Evolutionary conservation across 2,888 invertebrate genomes (phyloP).

Genomic region (Melolontha melolontha): DNA sequence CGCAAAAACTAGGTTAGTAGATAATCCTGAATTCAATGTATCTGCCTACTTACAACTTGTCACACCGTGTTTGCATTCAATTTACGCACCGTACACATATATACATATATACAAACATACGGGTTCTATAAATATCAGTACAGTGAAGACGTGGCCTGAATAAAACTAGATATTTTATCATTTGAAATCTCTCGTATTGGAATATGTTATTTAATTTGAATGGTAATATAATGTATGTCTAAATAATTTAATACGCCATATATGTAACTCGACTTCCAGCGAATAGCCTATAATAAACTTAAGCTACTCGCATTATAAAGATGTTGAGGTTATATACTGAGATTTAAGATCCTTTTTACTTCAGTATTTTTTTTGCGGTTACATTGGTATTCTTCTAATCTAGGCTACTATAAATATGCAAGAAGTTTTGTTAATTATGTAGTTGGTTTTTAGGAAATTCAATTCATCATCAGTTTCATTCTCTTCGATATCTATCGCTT

Average conservation of each 20-base stretch:
- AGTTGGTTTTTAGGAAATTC: too few species aligned
- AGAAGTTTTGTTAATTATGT: too few species aligned
- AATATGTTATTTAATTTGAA: slow-evolving; percentile 1
- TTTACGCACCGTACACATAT: slow-evolving; percentile 9
- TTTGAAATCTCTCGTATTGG: slow-evolving; percentile 6
- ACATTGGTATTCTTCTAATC: too few species aligned
- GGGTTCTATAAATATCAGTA: slow-evolving; percentile 32
- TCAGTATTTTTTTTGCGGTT: too few species aligned
- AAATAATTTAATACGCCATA: slow-evolving; percentile 6
- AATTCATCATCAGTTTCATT: too few species aligned
- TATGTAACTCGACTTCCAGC: background rate
- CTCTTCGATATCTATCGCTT: too few species aligned
- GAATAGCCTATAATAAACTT: too few species aligned
- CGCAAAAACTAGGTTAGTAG: slow-evolving; percentile 28
- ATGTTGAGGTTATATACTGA: too few species aligned
- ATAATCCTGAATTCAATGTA: slow-evolving; percentile 20
- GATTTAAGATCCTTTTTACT: too few species aligned
- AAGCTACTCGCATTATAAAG: too few species aligned
- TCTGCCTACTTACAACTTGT: slow-evolving; percentile 3
- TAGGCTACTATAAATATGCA: too few species aligned
- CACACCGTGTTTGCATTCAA: slow-evolving; percentile 19
- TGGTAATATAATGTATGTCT: background rate
- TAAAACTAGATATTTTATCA: slow-evolving; percentile 20
- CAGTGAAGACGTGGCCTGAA: slow-evolving; percentile 17
- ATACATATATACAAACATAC: slow-evolving; percentile 6